phyloP scores from a whole-genome alignment of 2,113 vertebrate species.

The Otocyon megalotis region DNA sequence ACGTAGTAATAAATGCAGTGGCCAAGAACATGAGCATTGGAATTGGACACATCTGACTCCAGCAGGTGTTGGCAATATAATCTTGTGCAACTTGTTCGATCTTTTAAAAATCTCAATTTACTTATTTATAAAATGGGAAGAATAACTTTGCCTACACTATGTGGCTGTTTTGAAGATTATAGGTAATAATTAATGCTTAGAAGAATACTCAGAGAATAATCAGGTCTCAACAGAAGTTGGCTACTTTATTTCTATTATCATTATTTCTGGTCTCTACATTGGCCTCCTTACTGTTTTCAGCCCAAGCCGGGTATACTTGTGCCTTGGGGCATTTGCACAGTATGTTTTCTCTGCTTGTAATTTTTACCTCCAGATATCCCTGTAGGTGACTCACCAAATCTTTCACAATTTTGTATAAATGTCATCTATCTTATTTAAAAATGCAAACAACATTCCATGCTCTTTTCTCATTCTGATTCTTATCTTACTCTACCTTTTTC shows the following conservation, averaged over 20 bases:
- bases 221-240: background rate
- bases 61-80: background rate
- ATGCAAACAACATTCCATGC: background rate
- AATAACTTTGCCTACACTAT: background rate
- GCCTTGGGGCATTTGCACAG: background rate
- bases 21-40: background rate
- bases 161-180: background rate
- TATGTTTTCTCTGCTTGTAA: background rate
- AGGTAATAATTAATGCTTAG: background rate
- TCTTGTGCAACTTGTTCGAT: background rate
- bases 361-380: background rate
- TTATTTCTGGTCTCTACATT: conserved; percentile 19
- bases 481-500: background rate
- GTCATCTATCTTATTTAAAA: background rate
- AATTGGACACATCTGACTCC: background rate
- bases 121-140: background rate
- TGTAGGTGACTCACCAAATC: background rate
- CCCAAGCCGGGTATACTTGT: background rate
- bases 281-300: background rate
- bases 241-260: background rate
- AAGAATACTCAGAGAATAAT: background rate
- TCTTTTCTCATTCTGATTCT: background rate
- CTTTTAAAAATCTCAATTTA: background rate
- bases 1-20: background rate
- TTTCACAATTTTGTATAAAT: conserved; percentile 9